Evolutionary conservation across 1,140 invertebrate species (phyloP), one percentile per base, ranked within the genome.

Genomic region (Reticulitermes speratus): DNA sequence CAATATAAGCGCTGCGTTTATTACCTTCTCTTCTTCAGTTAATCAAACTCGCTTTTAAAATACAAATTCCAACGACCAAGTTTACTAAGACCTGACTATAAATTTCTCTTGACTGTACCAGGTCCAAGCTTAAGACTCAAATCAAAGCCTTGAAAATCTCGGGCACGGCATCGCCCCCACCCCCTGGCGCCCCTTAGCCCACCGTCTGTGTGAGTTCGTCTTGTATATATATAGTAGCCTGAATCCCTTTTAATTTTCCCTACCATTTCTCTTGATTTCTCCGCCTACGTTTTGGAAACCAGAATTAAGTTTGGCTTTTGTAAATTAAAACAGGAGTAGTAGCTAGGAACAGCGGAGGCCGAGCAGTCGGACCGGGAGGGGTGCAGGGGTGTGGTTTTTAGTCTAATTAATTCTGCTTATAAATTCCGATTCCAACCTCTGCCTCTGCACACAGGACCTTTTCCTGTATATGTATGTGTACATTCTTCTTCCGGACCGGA

Each of bases 241-340:
- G 90, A 91, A 91, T 91, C 90, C 90, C 85, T 91, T 91, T 91
- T 91, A 91, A 91, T 91, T 91, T 91, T 91, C 90, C 90, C 90
- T 90, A 90, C 90, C 90, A 91, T 91, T 91, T 91, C 90, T 90
- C 90, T 91, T 90, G 90, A 91, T 91, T 91, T 90, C 90, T 90
- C 90, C 89, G 90, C 85, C 81, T 38, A 69, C 65, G 55, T 75
- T 86, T 82, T 81, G 55, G 75, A 85, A 90, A 90, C 90, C 90
- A 90, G 90, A 91, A 91, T 91, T 91, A 91, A 91, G 90, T 91
- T 91, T 91, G 90, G 90, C 90, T 91, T 91, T 91, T 91, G 90
- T 91, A 91, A 91, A 91, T 91, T 91, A 91, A 91, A 91, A 91
- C 90, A 90, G 90, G 89, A 89, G 87, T 85, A 84, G 52, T 45